Conservation (phyloP, 2,888 invertebrate genomes). For the Antitype chi region DNA sequence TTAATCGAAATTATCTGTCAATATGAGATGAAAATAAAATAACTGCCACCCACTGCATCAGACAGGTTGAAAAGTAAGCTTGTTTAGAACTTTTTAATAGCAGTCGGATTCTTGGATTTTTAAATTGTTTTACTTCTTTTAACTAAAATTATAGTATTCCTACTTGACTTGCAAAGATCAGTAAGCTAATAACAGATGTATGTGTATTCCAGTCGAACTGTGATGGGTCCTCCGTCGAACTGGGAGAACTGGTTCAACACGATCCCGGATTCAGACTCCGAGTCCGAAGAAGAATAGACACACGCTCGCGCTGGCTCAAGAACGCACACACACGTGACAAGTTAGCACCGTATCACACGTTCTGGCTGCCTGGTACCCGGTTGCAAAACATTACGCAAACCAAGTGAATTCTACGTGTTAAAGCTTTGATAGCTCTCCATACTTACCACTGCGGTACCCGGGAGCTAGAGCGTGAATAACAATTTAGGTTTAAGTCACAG, state of each 20-base stretch:
- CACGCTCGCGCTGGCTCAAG: slow-evolving; percentile 7
- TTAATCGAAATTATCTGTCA: no score
- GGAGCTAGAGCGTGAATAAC: neutral
- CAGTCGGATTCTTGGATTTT: neutral
- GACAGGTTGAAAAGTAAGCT: neutral
- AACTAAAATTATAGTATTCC: neutral
- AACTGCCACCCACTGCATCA: neutral
- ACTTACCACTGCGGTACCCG: neutral
- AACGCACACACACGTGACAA: slow-evolving; percentile 46
- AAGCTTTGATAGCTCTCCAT: neutral
- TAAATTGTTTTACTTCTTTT: neutral
- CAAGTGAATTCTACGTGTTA: neutral
- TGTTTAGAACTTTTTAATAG: neutral
- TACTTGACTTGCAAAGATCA: neutral
- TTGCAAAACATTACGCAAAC: neutral
- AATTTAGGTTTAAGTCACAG: neutral
- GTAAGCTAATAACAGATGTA: neutral
- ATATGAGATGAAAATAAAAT: neutral
- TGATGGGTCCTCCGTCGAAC: slow-evolving; percentile 88
- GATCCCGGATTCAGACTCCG: slow-evolving; percentile 90
- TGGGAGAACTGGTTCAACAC: slow-evolving; percentile 92
- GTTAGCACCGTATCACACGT: neutral
- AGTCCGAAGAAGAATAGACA: slow-evolving; percentile 84
- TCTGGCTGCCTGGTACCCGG: slow-evolving; percentile 18
- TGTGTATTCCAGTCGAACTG: slow-evolving; percentile 78